phyloP scores from a whole-genome alignment of 2,888 invertebrate species.

The Galerucella pusilla region DNA sequence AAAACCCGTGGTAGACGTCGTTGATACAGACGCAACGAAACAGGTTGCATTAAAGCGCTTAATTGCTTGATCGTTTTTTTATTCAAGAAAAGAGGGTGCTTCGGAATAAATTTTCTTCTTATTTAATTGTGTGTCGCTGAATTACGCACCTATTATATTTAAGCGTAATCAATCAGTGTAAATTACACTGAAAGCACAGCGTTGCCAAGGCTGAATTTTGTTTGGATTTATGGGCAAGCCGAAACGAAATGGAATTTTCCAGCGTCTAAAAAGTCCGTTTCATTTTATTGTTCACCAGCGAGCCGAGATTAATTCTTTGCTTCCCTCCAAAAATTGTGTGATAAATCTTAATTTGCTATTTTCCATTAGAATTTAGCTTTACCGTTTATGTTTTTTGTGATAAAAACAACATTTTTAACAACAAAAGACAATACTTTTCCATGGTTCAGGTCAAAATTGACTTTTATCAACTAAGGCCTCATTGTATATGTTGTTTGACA shows the following conservation, averaged over 20 bases:
- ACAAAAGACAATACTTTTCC: too few species aligned
- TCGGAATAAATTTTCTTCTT: background rate
- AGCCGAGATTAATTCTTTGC: background rate
- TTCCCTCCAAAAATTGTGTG: background rate
- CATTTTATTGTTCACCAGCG: conserved; percentile 1
- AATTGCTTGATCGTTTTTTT: too few species aligned
- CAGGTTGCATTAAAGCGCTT: too few species aligned
- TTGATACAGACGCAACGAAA: too few species aligned
- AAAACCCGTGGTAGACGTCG: too few species aligned
- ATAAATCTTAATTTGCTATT: background rate
- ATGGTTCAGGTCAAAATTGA: too few species aligned
- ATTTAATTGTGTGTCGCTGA: background rate
- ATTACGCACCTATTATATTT: background rate
- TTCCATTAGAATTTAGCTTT: background rate
- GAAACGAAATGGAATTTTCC: conserved; percentile 7
- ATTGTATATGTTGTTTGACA: too few species aligned
- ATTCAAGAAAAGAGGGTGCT: too few species aligned
- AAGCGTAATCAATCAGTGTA: conserved; percentile 2
- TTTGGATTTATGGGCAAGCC: background rate
- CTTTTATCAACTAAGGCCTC: too few species aligned
- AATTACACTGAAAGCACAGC: conserved; percentile 8
- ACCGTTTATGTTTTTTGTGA: too few species aligned
- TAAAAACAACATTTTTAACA: too few species aligned
- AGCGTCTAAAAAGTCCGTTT: conserved; percentile 4
- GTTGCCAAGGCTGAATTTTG: background rate